Conservation (phyloP, 2,113 vertebrate genomes). For the Dipodomys stephensi region DNA sequence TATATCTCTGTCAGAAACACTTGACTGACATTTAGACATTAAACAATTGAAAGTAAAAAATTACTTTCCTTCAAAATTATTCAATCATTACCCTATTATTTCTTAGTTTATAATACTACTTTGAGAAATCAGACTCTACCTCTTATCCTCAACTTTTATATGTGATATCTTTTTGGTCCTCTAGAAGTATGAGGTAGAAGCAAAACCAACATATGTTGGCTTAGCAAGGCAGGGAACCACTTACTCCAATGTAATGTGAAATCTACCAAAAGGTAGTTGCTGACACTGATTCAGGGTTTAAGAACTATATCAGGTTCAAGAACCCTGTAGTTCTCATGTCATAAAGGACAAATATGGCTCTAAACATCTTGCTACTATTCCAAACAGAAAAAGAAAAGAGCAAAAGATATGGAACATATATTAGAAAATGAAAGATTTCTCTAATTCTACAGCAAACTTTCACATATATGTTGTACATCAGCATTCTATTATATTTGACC, state of each 20-base stretch:
- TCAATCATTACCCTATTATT: not conserved
- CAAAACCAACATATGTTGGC: not conserved
- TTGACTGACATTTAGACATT: slow-evolving; percentile 46
- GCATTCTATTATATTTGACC: not conserved
- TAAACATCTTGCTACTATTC: not conserved
- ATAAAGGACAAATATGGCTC: not conserved
- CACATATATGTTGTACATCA: not conserved
- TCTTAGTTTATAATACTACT: slow-evolving; percentile 17
- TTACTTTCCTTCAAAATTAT: slow-evolving; percentile 43
- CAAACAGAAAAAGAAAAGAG: not conserved
- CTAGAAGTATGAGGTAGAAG: slow-evolving; percentile 15
- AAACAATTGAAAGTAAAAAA: slow-evolving; percentile 40
- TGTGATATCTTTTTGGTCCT: not conserved
- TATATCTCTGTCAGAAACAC: not conserved
- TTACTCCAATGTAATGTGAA: not conserved
- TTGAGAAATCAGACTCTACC: not conserved
- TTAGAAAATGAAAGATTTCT: not conserved
- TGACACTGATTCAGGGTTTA: not conserved
- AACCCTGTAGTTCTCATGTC: not conserved
- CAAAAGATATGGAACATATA: not conserved
- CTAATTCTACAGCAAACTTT: not conserved
- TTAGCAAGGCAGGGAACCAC: not conserved
- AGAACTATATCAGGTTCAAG: not conserved
- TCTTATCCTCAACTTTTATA: not conserved
- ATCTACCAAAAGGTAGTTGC: not conserved